Evolutionary conservation across 2,797 vertebrate species (phyloP), one percentile per base, ranked within the genome.

Genomic region (Leptodactylus fallax): DNA sequence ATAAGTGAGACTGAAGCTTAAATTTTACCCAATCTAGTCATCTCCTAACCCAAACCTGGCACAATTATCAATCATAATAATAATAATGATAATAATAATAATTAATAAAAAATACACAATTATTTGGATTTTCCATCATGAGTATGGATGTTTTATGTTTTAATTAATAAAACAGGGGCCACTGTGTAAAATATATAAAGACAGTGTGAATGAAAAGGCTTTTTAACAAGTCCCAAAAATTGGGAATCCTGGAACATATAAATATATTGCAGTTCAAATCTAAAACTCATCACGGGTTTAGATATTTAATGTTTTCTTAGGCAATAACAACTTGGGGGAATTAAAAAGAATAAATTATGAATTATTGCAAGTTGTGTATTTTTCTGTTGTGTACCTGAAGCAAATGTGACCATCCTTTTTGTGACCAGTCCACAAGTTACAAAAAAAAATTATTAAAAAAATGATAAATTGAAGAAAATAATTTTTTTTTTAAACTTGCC

Each of bases 31-130:
- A 58, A 27, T 77, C 65, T 67, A 88, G 80, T 78, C 10, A 65
- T 83, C 78, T 85, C 87, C 67, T 47, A 79, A 83, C 56, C 87
- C 65, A 86, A 87, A 87, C 85, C 83, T 89, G 87, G 86, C 78
- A 87, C 65, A 82, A 81, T 87, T 89, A 81, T 90, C 79, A 85
- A 53, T 82, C 85, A 81, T 78, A 85, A 76, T 76, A 76, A 74
- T 49, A 7, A 87, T 82, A 78, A 86, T 63, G 74, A 51, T 81
- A 87, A 81, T 81, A 87, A 80, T 81, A 87, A 90, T 84, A 77
- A 85, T 84, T 78, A 87, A 87, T 83, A 84, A 86, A 87, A 79
- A 85, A 67, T 78, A 89, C 79, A 74, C 83, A 86, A 67, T 67
- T 56, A 17, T 81, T 79, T 65, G n/a, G 45, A 55, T 82, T 85